These are phyloP conservation scores for Zygaena filipendulae DNA, from an alignment of 2,888 invertebrate genomes.

Conservation along the genomic window DNA sequence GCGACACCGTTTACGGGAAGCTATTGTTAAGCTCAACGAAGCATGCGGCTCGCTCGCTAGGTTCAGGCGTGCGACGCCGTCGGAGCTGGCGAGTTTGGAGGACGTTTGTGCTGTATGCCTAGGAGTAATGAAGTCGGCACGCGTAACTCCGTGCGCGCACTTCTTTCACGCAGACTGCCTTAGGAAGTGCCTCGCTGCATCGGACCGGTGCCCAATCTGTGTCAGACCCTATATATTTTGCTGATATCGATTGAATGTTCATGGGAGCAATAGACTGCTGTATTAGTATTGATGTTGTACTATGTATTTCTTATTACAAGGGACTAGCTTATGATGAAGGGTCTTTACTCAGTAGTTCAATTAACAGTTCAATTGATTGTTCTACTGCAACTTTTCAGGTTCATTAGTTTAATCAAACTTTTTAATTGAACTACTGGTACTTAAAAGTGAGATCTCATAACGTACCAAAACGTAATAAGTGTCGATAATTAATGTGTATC, in stretches of 20 bases:
- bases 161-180: constrained; percentile 84
- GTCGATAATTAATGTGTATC: too few relatives aligned
- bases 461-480: too few relatives aligned
- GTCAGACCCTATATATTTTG: constrained; percentile 73
- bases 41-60: constrained; percentile 72
- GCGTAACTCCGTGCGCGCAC: constrained; percentile 83
- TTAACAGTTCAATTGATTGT: too few relatives aligned
- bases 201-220: constrained; percentile 80
- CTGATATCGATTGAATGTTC: too few relatives aligned
- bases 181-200: constrained; percentile 75
- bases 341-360: too few relatives aligned
- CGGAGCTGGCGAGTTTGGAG: constrained; percentile 75
- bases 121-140: constrained; percentile 74
- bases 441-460: too few relatives aligned
- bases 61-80: constrained; percentile 72
- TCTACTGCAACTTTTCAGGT: too few relatives aligned
- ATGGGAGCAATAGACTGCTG: too few relatives aligned
- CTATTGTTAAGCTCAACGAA: constrained; percentile 59
- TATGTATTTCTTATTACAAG: too few relatives aligned
- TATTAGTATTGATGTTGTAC: too few relatives aligned
- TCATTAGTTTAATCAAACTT: too few relatives aligned
- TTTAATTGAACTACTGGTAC: too few relatives aligned
- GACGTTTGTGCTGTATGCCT: constrained; percentile 85
- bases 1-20: constrained; percentile 71
- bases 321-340: constrained; percentile 12